Percentiles rank a stretch among this genome's conserved stretches.
Conservation (phyloP, 2,797 vertebrate genomes). For the Natrix natrix region DNA sequence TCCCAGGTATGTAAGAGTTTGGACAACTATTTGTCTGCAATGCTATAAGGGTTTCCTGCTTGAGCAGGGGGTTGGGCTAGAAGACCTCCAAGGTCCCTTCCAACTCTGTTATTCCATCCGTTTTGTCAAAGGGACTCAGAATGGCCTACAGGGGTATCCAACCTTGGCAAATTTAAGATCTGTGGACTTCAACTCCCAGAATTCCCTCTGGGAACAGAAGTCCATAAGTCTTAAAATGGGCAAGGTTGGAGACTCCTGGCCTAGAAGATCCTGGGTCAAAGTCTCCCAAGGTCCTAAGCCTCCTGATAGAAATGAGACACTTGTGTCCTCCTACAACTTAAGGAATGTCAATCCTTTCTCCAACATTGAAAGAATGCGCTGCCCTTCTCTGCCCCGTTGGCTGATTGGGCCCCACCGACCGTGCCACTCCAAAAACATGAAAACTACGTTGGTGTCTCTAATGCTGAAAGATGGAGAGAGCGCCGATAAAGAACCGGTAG, state of each 20-base stretch:
- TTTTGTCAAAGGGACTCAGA: not conserved
- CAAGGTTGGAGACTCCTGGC: not conserved
- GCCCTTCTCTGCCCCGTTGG: not conserved
- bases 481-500: not conserved
- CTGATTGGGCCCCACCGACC: not conserved
- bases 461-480: not conserved
- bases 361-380: not conserved
- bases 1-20: no score
- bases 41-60: not conserved
- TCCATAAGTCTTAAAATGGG: no score
- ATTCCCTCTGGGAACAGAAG: not conserved
- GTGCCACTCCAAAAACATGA: not conserved
- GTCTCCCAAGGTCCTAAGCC: not conserved
- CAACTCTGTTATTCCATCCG: not conserved
- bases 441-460: not conserved
- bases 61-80: no score
- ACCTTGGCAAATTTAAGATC: not conserved
- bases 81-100: no score
- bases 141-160: not conserved
- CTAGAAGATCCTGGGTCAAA: not conserved
- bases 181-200: not conserved
- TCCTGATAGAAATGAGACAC: not conserved
- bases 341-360: not conserved
- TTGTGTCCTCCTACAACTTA: not conserved
- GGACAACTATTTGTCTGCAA: not conserved